phyloP scores from a whole-genome alignment of 2,797 vertebrate genomes.

The Lophotriccus pileatus region DNA sequence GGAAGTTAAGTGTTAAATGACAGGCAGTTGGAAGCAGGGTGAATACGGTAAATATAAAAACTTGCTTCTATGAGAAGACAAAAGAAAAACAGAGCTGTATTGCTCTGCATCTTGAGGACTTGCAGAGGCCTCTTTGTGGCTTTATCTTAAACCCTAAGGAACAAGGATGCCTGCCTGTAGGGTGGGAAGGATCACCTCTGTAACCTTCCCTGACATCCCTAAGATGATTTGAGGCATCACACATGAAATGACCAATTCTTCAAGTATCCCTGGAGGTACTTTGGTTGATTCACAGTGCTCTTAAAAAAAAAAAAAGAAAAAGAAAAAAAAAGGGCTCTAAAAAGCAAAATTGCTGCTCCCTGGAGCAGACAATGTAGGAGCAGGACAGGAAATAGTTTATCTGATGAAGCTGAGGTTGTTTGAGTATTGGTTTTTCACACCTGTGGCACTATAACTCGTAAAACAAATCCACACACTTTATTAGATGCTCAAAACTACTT shows the following conservation, averaged over 20 bases:
- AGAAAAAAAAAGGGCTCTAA: background rate
- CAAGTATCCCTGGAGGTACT: background rate
- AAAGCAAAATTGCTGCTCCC: background rate
- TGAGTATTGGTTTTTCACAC: background rate
- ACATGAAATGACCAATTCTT: background rate
- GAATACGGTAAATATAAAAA: fast-evolving
- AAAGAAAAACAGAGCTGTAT: background rate
- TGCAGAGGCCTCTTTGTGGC: background rate
- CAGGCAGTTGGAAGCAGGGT: fast-evolving
- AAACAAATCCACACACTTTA: background rate
- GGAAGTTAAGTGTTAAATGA: background rate
- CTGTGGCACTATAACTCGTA: background rate
- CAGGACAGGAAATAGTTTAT: background rate
- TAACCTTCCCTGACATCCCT: background rate
- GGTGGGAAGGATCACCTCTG: background rate
- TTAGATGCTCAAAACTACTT: background rate
- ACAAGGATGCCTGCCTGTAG: background rate
- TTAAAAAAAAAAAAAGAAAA: background rate
- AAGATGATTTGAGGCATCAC: background rate
- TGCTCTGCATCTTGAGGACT: background rate
- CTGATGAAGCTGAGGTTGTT: background rate
- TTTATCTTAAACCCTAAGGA: background rate
- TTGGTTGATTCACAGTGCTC: background rate
- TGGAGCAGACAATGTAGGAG: background rate
- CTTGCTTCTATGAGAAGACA: background rate